Base-by-base conservation (phyloP, 1,140 invertebrate genomes). In the Drosophila triauraria region DNA sequence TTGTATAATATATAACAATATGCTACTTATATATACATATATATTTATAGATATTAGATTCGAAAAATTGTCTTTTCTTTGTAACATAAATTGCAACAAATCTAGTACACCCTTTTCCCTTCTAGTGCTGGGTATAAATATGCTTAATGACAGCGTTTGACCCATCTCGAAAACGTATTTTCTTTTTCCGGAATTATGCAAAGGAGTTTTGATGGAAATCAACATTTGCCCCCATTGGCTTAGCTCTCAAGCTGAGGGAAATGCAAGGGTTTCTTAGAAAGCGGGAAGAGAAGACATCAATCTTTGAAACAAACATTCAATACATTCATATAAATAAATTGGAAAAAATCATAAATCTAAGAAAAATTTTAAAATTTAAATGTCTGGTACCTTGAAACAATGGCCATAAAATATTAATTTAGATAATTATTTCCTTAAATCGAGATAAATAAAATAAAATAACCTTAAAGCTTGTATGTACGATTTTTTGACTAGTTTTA, bases 171-270 rank as follows among this genome's bases (percentile, higher is more conserved):
- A 23, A 1, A 25, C 20, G 8, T n/a, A 40, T 56, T 56, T 25
- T 4, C 35, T 40, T 56, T 4, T 23, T 25, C 23, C 13, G 32
- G 13, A 40, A 56, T 40, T 56, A 40, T 56, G 35, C 53, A 56
- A 56, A 56, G 4, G 13, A 40, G 32, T 23, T 20, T 40, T 40
- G 53, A 56, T 25, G 10, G 15, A 56, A 56, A 40, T n/a, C 51
- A 56, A 23, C 51, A 54, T 23, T 54, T 20, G 30, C 10, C 3
- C 30, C 12, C 6, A 20, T 12, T 7, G 27, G 30, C 10, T 20
- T 53, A 51, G 30, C 9, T 51, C 15, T 30, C 6, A 53, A 23
- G 3, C 27, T 35, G 1, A 13, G 3, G 10, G n/a, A 32, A n/a
- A 27, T 50, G 13, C 13, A 27, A 50, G 8, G 47, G 15, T 9